phyloP scores from a whole-genome alignment of 2,113 vertebrate species.

The Psittacus erithacus region DNA sequence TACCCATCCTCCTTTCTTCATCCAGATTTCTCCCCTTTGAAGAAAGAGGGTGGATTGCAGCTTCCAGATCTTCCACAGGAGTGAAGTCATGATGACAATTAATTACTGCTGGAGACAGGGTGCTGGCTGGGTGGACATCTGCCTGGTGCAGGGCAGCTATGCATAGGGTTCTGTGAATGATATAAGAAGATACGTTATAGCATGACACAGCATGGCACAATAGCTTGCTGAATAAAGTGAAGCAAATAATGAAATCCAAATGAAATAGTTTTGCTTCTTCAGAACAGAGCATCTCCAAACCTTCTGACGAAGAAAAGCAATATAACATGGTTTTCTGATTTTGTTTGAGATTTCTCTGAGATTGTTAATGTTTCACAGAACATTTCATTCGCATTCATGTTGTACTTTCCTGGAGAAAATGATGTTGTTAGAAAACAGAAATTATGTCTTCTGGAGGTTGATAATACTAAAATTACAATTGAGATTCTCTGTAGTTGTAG shows the following conservation, averaged over 20 bases:
- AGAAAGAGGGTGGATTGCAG: background rate
- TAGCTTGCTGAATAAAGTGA: background rate
- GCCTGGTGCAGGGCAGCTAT: background rate
- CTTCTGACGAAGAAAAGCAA: background rate
- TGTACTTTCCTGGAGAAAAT: background rate
- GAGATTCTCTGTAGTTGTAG: background rate
- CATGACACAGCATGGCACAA: no score
- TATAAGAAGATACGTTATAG: background rate
- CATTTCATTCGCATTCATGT: background rate
- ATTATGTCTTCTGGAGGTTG: background rate
- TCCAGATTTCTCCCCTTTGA: background rate
- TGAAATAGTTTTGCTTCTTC: background rate
- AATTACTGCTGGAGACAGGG: background rate
- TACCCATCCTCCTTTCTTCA: background rate
- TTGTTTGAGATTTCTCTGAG: background rate
- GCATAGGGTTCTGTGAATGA: background rate
- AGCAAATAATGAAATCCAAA: background rate
- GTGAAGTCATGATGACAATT: accelerated
- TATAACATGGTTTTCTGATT: background rate
- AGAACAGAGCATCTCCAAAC: background rate
- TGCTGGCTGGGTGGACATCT: background rate
- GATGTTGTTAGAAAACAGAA: background rate
- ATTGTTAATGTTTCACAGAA: background rate
- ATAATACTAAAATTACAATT: background rate
- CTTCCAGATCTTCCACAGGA: background rate